Evolutionary conservation across 2,113 vertebrate genomes (phyloP).

Genomic region (Oophaga pumilio): DNA sequence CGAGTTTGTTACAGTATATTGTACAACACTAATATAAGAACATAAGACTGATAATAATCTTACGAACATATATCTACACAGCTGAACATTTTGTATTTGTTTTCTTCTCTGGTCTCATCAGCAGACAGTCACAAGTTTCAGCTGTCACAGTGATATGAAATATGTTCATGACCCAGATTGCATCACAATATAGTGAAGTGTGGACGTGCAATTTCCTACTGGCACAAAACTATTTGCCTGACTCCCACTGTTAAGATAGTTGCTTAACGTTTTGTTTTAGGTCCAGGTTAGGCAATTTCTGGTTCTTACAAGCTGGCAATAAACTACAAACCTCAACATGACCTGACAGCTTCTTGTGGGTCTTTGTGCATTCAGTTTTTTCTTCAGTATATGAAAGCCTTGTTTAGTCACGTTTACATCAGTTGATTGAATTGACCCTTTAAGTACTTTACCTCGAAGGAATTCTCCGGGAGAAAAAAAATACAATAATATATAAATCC

Average conservation of each 20-base stretch:
- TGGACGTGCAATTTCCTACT: slow-evolving; percentile 14
- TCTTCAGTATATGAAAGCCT: no score
- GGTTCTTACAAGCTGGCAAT: neutral
- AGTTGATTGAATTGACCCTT: no score
- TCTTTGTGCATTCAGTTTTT: no score
- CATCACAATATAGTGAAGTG: slow-evolving; percentile 30
- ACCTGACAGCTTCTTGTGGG: no score
- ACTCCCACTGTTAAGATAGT: neutral
- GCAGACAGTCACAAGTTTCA: neutral
- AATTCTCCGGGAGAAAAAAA: no score
- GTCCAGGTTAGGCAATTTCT: neutral
- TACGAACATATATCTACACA: neutral
- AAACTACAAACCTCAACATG: neutral
- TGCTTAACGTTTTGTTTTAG: slow-evolving; percentile 14
- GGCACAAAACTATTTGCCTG: neutral
- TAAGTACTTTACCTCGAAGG: no score
- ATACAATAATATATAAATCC: no score
- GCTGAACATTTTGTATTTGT: neutral
- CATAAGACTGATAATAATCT: neutral
- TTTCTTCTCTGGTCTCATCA: neutral
- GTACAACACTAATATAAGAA: neutral
- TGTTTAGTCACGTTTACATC: no score
- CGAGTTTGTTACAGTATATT: no score
- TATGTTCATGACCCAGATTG: slow-evolving; percentile 12
- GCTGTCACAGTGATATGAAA: neutral